These are phyloP conservation scores for Gadopsis bispinosus DNA, from an alignment of 2,797 vertebrate species.

Conservation along the genomic window DNA sequence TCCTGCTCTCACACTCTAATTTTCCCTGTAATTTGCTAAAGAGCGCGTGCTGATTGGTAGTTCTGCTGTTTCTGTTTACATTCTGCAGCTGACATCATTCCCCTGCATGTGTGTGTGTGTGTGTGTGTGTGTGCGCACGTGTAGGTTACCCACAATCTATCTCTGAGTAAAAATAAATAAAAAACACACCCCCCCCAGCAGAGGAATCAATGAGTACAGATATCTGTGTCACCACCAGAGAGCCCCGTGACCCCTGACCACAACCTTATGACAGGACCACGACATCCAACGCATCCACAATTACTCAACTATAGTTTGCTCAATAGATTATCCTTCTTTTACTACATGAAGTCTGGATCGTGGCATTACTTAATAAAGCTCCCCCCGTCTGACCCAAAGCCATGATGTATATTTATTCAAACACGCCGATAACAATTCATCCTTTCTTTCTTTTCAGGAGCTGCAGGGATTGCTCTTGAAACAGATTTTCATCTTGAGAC, in stretches of 20 bases:
- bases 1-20: conserved; percentile 80
- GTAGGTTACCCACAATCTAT: conserved; percentile 44
- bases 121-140: conserved; percentile 23
- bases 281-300: conserved; percentile 4
- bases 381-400: conserved; percentile 28
- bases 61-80: conserved; percentile 68
- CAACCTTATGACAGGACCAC: background rate
- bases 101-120: conserved; percentile 33
- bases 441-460: background rate
- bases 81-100: conserved; percentile 60
- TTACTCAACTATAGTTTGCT: background rate
- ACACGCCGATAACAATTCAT: conserved; percentile 4
- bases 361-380: conserved; percentile 17
- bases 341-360: conserved; percentile 26
- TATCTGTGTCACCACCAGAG: conserved; percentile 65
- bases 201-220: conserved; percentile 68
- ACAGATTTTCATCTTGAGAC: conserved; percentile 9
- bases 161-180: conserved; percentile 67
- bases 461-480: background rate
- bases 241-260: conserved; percentile 28
- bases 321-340: conserved; percentile 21
- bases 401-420: conserved; percentile 41
- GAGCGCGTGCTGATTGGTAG: conserved; percentile 72
- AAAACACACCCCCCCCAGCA: background rate
- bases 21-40: conserved; percentile 81